Evolutionary conservation across 1,140 invertebrate genomes (phyloP).

Genomic region (Chironomus tepperi): DNA sequence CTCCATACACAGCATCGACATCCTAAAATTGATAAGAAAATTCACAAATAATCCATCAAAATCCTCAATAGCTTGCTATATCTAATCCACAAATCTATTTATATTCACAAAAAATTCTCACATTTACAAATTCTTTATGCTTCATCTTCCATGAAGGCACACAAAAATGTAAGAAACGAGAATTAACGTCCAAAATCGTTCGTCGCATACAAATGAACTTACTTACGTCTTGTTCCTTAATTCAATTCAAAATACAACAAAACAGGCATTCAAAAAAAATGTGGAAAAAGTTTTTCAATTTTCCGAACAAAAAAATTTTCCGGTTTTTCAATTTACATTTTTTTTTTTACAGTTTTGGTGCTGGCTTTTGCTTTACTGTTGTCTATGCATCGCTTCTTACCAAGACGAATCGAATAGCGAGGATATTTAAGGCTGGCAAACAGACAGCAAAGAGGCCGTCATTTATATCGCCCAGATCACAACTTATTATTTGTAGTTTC

Average conservation of each 20-base stretch:
- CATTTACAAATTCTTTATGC: no score
- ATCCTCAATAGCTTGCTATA: no score
- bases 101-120: no score
- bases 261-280: not conserved
- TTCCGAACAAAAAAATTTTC: not conserved
- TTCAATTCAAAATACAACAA: not conserved
- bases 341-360: slow-evolving; percentile 55
- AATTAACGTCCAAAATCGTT: no score
- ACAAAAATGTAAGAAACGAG: no score
- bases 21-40: no score
- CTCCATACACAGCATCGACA: no score
- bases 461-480: slow-evolving; percentile 88
- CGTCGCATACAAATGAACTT: no score
- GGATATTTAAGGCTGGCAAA: slow-evolving; percentile 85
- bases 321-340: not conserved
- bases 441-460: slow-evolving; percentile 78
- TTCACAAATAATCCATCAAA: no score
- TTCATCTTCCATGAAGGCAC: no score
- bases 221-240: no score
- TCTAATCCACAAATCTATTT: no score
- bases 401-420: slow-evolving; percentile 83
- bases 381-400: slow-evolving; percentile 85
- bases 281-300: not conserved
- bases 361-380: slow-evolving; percentile 84
- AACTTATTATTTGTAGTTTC: slow-evolving; percentile 78